Percentiles rank a stretch among this genome's conserved stretches.
Conservation (phyloP, 2,797 vertebrate genomes). For the Lates japonicus region DNA sequence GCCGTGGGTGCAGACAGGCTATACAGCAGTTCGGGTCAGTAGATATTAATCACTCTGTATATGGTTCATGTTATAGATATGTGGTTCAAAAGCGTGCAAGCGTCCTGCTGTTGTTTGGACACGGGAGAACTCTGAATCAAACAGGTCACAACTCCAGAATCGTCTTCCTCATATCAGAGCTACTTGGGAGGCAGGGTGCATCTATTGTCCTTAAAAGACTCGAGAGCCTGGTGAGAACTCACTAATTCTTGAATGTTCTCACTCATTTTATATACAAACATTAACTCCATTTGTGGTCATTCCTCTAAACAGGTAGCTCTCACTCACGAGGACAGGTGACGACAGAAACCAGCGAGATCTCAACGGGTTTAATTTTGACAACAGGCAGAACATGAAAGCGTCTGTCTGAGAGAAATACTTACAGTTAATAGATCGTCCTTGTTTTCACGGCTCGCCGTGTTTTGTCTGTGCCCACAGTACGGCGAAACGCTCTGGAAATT, state of each 20-base stretch:
- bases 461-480: constrained; percentile 86
- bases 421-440: rapidly evolving
- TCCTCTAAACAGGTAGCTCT: constrained; percentile 92
- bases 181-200: constrained; percentile 97
- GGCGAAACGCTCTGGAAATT: constrained; percentile 97
- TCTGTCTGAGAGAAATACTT: background rate
- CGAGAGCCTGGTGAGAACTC: constrained; percentile 93
- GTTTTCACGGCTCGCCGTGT: constrained; percentile 10
- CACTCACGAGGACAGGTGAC: constrained; percentile 97
- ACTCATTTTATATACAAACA: background rate
- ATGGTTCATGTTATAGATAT: background rate
- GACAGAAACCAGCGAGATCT: constrained; percentile 98
- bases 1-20: constrained; percentile 97
- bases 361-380: constrained; percentile 99
- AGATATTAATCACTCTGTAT: background rate
- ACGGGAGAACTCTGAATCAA: constrained; percentile 97
- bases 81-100: background rate
- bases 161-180: constrained; percentile 97
- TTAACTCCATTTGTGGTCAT: background rate
- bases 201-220: constrained; percentile 98
- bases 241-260: background rate
- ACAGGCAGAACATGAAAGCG: constrained; percentile 82
- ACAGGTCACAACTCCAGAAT: constrained; percentile 99
- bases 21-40: constrained; percentile 98
- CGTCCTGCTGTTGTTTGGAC: background rate